phyloP scores from a whole-genome alignment of 1,140 invertebrate species.

The Chionoecetes opilio region DNA sequence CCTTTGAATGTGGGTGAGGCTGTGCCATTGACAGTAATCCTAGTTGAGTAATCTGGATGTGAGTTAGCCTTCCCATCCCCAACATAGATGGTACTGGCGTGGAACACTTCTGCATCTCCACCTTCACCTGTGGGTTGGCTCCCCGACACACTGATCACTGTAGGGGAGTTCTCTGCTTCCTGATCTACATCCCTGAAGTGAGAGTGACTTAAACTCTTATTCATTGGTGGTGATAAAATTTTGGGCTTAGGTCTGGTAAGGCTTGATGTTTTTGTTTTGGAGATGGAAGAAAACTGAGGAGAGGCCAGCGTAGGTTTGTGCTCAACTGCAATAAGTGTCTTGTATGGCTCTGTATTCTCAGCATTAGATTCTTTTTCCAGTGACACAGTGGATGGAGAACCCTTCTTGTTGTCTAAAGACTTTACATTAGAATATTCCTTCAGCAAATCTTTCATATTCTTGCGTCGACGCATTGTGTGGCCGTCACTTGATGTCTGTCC shows the following conservation, averaged over 20 bases:
- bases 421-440: constrained; percentile 61
- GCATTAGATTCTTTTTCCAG: background rate
- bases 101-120: background rate
- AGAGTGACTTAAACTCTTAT: constrained; percentile 40
- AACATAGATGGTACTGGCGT: constrained; percentile 46
- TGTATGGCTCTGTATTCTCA: constrained; percentile 43
- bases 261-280: background rate
- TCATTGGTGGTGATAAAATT: background rate
- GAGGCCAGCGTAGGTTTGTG: background rate
- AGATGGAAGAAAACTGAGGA: background rate
- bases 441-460: constrained; percentile 50
- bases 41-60: background rate
- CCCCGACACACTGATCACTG: constrained; percentile 33
- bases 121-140: background rate
- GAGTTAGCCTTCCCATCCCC: background rate
- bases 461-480: background rate
- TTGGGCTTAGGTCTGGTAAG: background rate
- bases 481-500: background rate
- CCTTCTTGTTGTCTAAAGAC: constrained; percentile 34
- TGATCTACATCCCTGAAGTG: background rate
- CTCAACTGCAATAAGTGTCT: constrained; percentile 51
- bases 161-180: background rate
- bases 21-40: background rate
- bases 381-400: background rate
- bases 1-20: background rate